Conservation (phyloP, 2,888 invertebrate genomes). For the Cerastoderma edule region DNA sequence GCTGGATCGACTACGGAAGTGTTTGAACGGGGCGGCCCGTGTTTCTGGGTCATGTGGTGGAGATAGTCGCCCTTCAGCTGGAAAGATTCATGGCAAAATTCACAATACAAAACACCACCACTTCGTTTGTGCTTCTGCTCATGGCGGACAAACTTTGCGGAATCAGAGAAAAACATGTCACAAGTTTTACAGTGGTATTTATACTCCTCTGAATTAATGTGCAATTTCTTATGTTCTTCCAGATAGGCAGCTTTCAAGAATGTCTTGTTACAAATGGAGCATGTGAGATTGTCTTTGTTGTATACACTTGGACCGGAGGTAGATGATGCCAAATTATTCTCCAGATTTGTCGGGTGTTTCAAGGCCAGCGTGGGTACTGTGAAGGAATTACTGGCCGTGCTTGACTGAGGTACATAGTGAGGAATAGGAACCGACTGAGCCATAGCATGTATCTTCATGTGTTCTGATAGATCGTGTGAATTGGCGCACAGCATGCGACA, state of each 20-base stretch:
- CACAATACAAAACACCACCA: slow-evolving; percentile 43
- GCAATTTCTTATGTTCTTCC: slow-evolving; percentile 40
- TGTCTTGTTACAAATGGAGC: slow-evolving; percentile 30
- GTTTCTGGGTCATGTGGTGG: slow-evolving; percentile 39
- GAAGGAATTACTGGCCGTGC: slow-evolving; percentile 6
- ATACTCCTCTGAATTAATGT: slow-evolving; percentile 22
- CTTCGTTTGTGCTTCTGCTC: slow-evolving; percentile 48
- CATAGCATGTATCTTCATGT: slow-evolving; percentile 51
- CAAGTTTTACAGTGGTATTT: slow-evolving; percentile 48
- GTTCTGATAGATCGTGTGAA: slow-evolving; percentile 38
- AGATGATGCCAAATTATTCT: slow-evolving; percentile 6
- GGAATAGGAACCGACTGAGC: slow-evolving; percentile 10
- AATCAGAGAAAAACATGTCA: slow-evolving; percentile 39
- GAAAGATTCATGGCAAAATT: slow-evolving; percentile 48
- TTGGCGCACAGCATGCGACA: slow-evolving; percentile 38
- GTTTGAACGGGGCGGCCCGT: slow-evolving; percentile 16
- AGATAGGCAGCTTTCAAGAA: slow-evolving; percentile 26
- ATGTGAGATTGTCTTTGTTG: slow-evolving; percentile 8
- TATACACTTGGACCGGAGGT: slow-evolving; percentile 19
- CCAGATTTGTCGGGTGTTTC: not conserved
- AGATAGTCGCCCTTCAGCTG: slow-evolving; percentile 52
- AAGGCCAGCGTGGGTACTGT: not conserved
- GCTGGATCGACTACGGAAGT: not conserved
- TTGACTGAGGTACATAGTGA: slow-evolving; percentile 13
- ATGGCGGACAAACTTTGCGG: slow-evolving; percentile 45